Conservation (phyloP, 2,888 invertebrate genomes). For the Thalpophila matura region DNA sequence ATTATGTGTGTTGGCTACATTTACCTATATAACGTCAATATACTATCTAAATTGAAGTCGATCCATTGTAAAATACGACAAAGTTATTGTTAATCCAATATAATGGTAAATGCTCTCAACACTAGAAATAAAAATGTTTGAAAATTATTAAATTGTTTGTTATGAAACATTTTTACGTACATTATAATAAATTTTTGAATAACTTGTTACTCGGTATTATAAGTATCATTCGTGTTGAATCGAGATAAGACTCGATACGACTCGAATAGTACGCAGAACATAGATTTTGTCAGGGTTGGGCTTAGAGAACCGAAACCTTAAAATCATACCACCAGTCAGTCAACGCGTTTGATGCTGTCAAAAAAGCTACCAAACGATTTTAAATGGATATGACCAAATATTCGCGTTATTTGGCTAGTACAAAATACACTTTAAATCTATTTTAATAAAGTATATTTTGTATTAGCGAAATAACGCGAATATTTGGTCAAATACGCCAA, state of each 20-base stretch:
- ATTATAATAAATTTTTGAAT: conserved; percentile 64
- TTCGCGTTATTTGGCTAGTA: too few species aligned
- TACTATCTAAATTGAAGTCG: neutral
- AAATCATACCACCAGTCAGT: too few species aligned
- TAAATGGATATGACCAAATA: too few species aligned
- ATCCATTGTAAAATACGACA: conserved; percentile 4
- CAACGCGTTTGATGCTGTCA: too few species aligned
- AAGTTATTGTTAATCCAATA: conserved; percentile 10
- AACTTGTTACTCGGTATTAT: conserved; percentile 69
- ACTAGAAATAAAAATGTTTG: conserved; percentile 52
- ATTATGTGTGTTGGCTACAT: conserved; percentile 51
- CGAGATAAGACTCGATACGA: neutral
- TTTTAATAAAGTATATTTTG: too few species aligned
- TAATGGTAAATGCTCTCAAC: conserved; percentile 60
- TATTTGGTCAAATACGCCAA: too few species aligned
- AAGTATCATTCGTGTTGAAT: conserved; percentile 47
- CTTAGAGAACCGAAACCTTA: neutral
- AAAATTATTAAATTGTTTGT: conserved; percentile 68
- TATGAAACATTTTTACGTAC: conserved; percentile 69
- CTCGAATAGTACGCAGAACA: conserved; percentile 17
- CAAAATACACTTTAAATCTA: too few species aligned
- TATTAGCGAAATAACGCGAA: too few species aligned
- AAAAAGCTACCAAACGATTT: too few species aligned
- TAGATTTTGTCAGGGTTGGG: conserved; percentile 30
- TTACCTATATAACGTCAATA: conserved; percentile 29